Evolutionary conservation across 2,113 vertebrate species (phyloP).

Genomic region (Enhydra lutris): DNA sequence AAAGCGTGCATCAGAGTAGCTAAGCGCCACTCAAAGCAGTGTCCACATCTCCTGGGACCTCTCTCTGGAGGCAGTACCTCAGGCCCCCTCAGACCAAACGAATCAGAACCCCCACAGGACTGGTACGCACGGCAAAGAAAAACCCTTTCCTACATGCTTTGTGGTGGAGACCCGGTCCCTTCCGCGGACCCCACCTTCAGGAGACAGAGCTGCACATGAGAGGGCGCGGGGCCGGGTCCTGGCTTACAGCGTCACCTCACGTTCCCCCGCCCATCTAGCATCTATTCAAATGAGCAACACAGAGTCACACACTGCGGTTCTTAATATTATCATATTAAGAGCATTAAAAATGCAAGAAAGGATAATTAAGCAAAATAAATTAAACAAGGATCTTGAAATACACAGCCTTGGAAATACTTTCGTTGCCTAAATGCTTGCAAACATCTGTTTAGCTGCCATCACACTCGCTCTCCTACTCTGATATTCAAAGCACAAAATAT

Average conservation of each 20-base stretch:
- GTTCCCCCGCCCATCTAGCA: not conserved
- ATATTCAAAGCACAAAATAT: not conserved
- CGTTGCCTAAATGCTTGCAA: not conserved
- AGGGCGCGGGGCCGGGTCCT: not conserved
- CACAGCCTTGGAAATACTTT: not conserved
- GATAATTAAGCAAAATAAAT: slow-evolving; percentile 68
- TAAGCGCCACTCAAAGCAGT: not conserved
- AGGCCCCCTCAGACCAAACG: not conserved
- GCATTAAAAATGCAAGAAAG: slow-evolving; percentile 71
- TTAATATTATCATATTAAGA: slow-evolving; percentile 32
- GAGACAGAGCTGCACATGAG: not conserved
- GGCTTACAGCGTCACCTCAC: not conserved
- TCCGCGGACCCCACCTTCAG: accelerated
- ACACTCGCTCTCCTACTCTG: accelerated
- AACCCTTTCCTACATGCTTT: too few species aligned
- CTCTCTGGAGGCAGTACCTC: not conserved
- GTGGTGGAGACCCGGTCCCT: not conserved
- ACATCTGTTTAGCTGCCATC: not conserved
- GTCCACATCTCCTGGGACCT: accelerated
- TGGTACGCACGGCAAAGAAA: accelerated
- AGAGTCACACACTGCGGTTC: not conserved
- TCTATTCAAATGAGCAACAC: not conserved
- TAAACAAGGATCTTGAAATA: slow-evolving; percentile 57
- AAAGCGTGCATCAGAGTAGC: not conserved
- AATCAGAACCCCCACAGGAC: not conserved